These are phyloP conservation scores for Agelas oroides DNA, from an alignment of 37 sponge, comb jelly and placozoan genomes.

Conservation along the genomic window DNA sequence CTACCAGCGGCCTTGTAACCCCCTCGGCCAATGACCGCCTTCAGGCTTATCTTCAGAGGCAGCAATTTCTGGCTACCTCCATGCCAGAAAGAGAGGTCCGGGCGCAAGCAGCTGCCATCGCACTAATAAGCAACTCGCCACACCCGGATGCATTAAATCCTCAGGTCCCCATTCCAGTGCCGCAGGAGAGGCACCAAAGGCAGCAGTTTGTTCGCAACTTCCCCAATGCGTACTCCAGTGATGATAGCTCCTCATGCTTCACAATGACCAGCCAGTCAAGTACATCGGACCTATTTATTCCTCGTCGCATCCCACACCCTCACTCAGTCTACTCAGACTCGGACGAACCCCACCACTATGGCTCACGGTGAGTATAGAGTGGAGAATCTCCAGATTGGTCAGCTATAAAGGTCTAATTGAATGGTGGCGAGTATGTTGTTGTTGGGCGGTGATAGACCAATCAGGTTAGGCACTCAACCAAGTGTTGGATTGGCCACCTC, in stretches of 20 bases:
- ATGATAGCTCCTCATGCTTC: constrained; percentile 52
- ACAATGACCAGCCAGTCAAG: constrained; percentile 63
- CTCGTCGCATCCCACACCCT: constrained; percentile 9
- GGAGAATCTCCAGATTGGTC: too few relatives aligned
- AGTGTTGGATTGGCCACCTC: too few relatives aligned
- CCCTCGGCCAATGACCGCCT: constrained; percentile 5
- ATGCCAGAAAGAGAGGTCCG: constrained; percentile 28
- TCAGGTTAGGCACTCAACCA: too few relatives aligned
- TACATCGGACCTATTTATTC: constrained; percentile 63
- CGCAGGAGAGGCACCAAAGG: background rate
- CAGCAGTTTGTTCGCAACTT: background rate
- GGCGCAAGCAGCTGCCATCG: constrained; percentile 63
- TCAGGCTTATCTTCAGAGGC: constrained; percentile 30
- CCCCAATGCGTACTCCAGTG: constrained; percentile 2
- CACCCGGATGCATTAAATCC: constrained; percentile 42
- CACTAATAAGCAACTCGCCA: constrained; percentile 57
- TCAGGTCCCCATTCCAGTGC: background rate
- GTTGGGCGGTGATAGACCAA: too few relatives aligned
- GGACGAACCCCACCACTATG: constrained; percentile 40
- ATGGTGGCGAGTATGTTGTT: too few relatives aligned
- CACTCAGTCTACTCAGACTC: constrained; percentile 30
- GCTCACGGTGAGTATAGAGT: background rate
- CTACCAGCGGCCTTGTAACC: background rate
- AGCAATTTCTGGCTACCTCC: constrained; percentile 6
- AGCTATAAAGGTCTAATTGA: too few relatives aligned